A percentile compares a stretch with the other conserved stretches of the same genome.
These are phyloP conservation scores for Silvanus unidentatus DNA, from an alignment of 2,888 invertebrate genomes.

Conservation along the genomic window DNA sequence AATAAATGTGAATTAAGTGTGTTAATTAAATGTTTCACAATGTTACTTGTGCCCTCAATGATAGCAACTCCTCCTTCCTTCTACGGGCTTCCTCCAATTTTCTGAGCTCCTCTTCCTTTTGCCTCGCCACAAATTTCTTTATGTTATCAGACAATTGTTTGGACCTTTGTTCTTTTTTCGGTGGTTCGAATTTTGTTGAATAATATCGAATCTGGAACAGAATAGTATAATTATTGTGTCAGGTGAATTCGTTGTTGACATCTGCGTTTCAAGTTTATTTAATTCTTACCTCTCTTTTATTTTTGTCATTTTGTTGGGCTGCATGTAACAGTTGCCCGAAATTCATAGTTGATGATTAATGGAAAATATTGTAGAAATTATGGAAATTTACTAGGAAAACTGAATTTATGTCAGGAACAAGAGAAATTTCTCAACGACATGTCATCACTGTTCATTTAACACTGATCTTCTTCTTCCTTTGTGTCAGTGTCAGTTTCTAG, in stretches of 20 bases:
- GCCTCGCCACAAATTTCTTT: constrained; percentile 74
- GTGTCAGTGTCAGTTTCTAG: no score
- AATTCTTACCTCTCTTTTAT: constrained; percentile 36
- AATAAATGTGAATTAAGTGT: constrained; percentile 5
- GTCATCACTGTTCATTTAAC: no score
- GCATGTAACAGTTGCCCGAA: constrained; percentile 56
- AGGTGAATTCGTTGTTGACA: no score
- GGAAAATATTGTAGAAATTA: background rate
- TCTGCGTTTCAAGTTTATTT: constrained; percentile 2
- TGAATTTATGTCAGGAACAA: constrained; percentile 23
- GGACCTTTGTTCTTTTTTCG: constrained; percentile 70
- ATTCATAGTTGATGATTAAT: constrained; percentile 48
- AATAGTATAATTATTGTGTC: background rate
- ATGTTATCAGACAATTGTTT: constrained; percentile 69
- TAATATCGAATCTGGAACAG: constrained; percentile 53
- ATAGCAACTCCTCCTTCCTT: constrained; percentile 59
- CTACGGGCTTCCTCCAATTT: constrained; percentile 58
- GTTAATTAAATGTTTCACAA: constrained; percentile 2
- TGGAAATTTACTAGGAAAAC: constrained; percentile 11
- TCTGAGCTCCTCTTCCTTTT: constrained; percentile 71
- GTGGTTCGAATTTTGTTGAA: constrained; percentile 73
- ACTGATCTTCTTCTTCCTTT: no score
- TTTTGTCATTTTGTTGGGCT: constrained; percentile 55
- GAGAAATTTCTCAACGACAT: no score
- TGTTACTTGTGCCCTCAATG: constrained; percentile 52